Evolutionary conservation across 1,140 invertebrate genomes (phyloP), one percentile per base, ranked within the genome.

Genomic region (Papilio helenus): DNA sequence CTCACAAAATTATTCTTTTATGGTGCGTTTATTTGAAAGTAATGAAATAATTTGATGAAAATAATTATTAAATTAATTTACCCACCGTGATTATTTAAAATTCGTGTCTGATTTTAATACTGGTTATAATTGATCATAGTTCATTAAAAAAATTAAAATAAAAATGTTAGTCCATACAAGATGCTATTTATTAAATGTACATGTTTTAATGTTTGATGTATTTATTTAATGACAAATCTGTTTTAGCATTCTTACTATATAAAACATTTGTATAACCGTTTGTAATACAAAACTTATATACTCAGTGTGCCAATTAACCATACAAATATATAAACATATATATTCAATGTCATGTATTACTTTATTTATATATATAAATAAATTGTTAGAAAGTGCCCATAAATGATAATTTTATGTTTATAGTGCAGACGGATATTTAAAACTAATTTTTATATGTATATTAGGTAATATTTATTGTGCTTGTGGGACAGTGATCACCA

Each of bases 401-500:
- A 23, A 23, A 61, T 23, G 7, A 20, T 68, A 14, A 26, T 55
- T 55, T 74, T 29, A 55, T 76, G 18, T 29, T 44, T 58, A 61
- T 34, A 76, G 61, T 76, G 74, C 51, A 61, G n/a, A 20, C n/a
- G n/a, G 29, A 44, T 72, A 46, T 8, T 23, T 72, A 85, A 84
- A 80, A 82, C 81, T 26, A 78, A 78, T 82, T 82, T 86, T 85
- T 79, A 83, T 86, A 82, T 79, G 61, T 39, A 39, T 39, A 39
- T 72, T 84, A 86, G 80, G 76, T 79, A 82, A 85, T 82, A 80
- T 84, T 83, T 82, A 81, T 79, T 79, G 65, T 79, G 79, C 83
- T 82, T 79, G 80, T 86, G 82, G 81, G 80, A 79, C 83, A 68
- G 83, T 88, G 79, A 51, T 83, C 85, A 86, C 83, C 83, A 81